Conservation (phyloP, 2,888 invertebrate genomes). For the Glomeris marginata region DNA sequence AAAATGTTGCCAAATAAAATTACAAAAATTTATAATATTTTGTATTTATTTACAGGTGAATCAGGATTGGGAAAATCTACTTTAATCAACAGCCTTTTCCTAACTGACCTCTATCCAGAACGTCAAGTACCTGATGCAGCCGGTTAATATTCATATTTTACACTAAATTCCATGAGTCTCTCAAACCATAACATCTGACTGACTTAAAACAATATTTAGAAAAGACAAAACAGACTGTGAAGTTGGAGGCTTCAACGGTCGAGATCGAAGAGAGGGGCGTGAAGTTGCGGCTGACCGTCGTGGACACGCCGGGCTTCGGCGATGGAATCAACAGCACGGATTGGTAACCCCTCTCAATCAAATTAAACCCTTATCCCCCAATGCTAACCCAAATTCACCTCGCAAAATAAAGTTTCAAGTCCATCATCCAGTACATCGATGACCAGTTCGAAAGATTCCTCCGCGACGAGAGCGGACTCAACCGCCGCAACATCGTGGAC, state of each 20-base stretch:
- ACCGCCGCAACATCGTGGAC: conserved; percentile 89
- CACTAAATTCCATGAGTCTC: no score
- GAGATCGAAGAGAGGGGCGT: conserved; percentile 95
- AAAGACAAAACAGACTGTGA: conserved; percentile 64
- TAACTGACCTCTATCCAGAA: conserved; percentile 90
- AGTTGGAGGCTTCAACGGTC: conserved; percentile 84
- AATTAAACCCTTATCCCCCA: no score
- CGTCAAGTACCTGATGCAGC: conserved; percentile 72
- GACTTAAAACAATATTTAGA: conserved; percentile 41
- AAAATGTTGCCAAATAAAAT: neutral
- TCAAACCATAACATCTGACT: no score
- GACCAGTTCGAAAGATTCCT: conserved; percentile 89
- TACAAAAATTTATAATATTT: neutral
- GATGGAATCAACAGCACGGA: conserved; percentile 90
- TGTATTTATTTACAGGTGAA: conserved; percentile 36
- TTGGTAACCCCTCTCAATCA: conserved; percentile 33
- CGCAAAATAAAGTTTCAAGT: conserved; percentile 52
- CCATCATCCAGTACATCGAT: conserved; percentile 92
- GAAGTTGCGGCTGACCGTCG: conserved; percentile 72
- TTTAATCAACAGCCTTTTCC: conserved; percentile 81
- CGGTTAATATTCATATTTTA: conserved; percentile 39
- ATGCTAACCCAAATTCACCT: neutral
- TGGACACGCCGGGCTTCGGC: conserved; percentile 87
- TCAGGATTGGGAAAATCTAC: conserved; percentile 92
- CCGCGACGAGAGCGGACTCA: conserved; percentile 85